A percentile compares a stretch with the other conserved stretches of the same genome.
These are phyloP conservation scores for Melieria picta DNA, from an alignment of 2,888 invertebrate genomes.

Conservation along the genomic window DNA sequence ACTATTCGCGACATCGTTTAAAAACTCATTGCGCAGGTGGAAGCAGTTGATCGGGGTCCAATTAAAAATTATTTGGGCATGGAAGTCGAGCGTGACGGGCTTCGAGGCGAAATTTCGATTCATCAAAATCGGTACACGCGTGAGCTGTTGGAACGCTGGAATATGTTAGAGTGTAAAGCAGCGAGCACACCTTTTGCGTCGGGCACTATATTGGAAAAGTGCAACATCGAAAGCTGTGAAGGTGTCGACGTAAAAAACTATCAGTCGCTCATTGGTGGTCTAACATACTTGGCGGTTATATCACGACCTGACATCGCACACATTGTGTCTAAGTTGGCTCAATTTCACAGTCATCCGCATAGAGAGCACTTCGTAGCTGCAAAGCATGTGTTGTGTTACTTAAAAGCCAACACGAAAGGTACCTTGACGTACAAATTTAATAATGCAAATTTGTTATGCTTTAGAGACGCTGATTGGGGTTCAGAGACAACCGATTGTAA, in stretches of 20 bases:
- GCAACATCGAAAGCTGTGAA: background rate
- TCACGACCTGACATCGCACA: slow-evolving; percentile 37
- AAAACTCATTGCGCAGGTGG: slow-evolving; percentile 12
- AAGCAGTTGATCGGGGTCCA: slow-evolving; percentile 16
- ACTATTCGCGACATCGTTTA: background rate
- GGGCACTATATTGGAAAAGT: no score
- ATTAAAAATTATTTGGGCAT: slow-evolving; percentile 12
- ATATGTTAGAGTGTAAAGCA: slow-evolving; percentile 9
- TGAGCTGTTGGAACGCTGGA: background rate
- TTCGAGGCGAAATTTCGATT: background rate
- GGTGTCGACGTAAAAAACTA: background rate
- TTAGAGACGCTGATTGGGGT: slow-evolving; percentile 37
- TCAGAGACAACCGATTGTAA: no score
- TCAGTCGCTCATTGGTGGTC: slow-evolving; percentile 21
- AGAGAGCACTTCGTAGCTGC: slow-evolving; percentile 42
- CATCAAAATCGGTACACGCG: slow-evolving; percentile 5
- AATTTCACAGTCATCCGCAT: slow-evolving; percentile 41
- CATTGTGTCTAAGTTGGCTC: slow-evolving; percentile 35
- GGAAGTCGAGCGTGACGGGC: slow-evolving; percentile 2
- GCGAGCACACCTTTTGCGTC: background rate
- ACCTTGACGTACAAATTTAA: slow-evolving; percentile 14
- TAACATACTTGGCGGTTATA: slow-evolving; percentile 14
- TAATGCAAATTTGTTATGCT: slow-evolving; percentile 34
- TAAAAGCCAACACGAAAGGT: slow-evolving; percentile 21
- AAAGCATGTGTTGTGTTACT: slow-evolving; percentile 40